Conservation (phyloP, 2,888 invertebrate species). For the Eretmocerus hayati region DNA sequence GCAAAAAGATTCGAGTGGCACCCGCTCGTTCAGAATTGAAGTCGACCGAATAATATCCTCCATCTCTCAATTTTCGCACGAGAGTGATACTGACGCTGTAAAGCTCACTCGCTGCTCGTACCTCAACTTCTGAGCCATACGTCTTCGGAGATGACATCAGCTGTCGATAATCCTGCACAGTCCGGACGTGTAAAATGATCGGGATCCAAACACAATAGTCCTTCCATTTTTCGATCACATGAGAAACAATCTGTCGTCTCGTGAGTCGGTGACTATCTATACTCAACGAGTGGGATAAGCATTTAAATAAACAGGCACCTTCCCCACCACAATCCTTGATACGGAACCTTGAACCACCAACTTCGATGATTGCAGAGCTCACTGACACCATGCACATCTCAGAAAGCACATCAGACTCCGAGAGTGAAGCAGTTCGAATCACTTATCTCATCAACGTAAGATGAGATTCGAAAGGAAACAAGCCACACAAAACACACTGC, state of each 20-base stretch:
- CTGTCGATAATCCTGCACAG: not conserved
- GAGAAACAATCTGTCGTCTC: not conserved
- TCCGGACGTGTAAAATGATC: not conserved
- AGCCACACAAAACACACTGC: too few species aligned
- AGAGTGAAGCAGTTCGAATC: too few species aligned
- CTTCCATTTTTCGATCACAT: not conserved
- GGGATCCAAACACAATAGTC: not conserved
- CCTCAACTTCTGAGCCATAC: not conserved
- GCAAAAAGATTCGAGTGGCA: not conserved
- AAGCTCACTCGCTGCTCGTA: not conserved
- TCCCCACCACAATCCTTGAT: not conserved
- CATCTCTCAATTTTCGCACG: not conserved
- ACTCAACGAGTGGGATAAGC: not conserved
- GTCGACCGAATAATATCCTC: not conserved
- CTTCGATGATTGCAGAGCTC: too few species aligned
- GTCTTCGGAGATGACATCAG: not conserved
- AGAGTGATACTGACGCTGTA: not conserved
- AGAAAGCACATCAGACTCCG: too few species aligned
- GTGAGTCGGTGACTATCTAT: not conserved
- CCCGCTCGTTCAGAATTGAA: not conserved
- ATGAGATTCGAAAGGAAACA: too few species aligned
- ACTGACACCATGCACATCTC: too few species aligned
- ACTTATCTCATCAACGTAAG: too few species aligned
- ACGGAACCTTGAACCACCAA: too few species aligned
- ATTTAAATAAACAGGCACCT: not conserved